These are phyloP conservation scores for Gryllus longicercus DNA, from an alignment of 2,888 invertebrate genomes.

Conservation along the genomic window DNA sequence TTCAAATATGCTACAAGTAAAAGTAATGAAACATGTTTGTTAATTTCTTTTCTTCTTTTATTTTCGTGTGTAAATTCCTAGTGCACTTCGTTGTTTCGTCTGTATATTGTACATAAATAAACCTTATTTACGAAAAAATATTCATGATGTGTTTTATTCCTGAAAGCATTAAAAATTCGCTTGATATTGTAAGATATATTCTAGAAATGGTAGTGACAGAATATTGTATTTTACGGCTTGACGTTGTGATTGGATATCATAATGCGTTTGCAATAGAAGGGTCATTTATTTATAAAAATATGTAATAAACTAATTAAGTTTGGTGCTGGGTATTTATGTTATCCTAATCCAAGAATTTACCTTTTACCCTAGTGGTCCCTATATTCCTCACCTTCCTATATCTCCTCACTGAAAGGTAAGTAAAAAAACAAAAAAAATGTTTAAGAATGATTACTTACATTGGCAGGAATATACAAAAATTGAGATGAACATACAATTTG, in stretches of 20 bases:
- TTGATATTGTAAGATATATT: constrained; percentile 19
- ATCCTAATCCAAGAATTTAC: background rate
- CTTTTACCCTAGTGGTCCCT: no score
- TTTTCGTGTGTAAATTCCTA: constrained; percentile 27
- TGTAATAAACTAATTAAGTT: constrained; percentile 17
- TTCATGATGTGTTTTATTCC: constrained; percentile 2
- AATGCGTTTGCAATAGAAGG: constrained; percentile 22
- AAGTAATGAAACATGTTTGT: constrained; percentile 21
- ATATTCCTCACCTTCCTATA: background rate
- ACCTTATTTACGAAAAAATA: constrained; percentile 40
- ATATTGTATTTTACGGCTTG: constrained; percentile 12
- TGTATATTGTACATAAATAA: constrained; percentile 44
- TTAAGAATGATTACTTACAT: no score
- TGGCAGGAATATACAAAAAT: no score
- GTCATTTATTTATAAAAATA: constrained; percentile 1
- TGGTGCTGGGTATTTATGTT: constrained; percentile 6
- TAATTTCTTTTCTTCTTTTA: constrained; percentile 28
- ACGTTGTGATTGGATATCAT: constrained; percentile 20
- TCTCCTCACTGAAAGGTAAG: background rate
- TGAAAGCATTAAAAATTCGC: background rate
- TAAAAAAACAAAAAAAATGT: background rate
- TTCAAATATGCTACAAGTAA: constrained; percentile 24
- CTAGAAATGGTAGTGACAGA: background rate
- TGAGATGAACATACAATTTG: no score
- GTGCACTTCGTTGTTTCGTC: constrained; percentile 36